Percentiles rank a stretch among this genome's conserved stretches.
Evolutionary conservation across 2,113 vertebrate species (phyloP).

Genomic region (Scartelaos histophorus): DNA sequence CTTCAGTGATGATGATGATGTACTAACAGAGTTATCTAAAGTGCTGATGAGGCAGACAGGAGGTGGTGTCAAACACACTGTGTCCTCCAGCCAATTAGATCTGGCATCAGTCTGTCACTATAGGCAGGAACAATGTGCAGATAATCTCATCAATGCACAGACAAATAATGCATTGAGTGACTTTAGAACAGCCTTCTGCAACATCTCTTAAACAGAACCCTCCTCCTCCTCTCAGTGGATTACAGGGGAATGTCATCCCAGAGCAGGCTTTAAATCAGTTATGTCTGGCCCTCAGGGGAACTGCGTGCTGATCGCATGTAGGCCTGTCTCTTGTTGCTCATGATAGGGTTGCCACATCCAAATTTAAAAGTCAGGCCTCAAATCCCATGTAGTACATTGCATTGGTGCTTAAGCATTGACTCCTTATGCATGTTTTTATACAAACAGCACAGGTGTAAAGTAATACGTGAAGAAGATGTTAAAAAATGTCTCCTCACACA

Average conservation of each 20-base stretch:
- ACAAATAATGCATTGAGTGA: constrained; percentile 49
- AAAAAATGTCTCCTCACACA: background rate
- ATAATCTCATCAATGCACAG: constrained; percentile 43
- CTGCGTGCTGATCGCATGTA: constrained; percentile 69
- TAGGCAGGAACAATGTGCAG: constrained; percentile 40
- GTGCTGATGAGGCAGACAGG: constrained; percentile 64
- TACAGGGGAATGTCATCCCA: constrained; percentile 76
- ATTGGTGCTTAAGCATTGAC: constrained; percentile 42
- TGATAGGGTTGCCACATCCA: constrained; percentile 70
- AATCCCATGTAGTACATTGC: constrained; percentile 44
- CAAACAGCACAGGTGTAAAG: background rate
- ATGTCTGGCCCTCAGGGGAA: constrained; percentile 69
- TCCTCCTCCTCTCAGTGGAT: constrained; percentile 75
- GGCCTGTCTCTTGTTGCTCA: constrained; percentile 72
- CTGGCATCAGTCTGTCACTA: constrained; percentile 43
- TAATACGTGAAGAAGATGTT: background rate
- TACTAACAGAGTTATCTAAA: constrained; percentile 58
- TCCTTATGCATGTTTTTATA: constrained; percentile 2
- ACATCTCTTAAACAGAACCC: constrained; percentile 73
- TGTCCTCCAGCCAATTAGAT: constrained; percentile 48
- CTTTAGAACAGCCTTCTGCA: constrained; percentile 58
- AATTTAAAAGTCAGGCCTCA: constrained; percentile 52
- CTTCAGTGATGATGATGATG: constrained; percentile 60
- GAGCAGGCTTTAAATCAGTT: constrained; percentile 78
- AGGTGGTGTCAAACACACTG: constrained; percentile 46